phyloP scores from a whole-genome alignment of 2,797 vertebrate genomes.

The Molossus molossus region DNA sequence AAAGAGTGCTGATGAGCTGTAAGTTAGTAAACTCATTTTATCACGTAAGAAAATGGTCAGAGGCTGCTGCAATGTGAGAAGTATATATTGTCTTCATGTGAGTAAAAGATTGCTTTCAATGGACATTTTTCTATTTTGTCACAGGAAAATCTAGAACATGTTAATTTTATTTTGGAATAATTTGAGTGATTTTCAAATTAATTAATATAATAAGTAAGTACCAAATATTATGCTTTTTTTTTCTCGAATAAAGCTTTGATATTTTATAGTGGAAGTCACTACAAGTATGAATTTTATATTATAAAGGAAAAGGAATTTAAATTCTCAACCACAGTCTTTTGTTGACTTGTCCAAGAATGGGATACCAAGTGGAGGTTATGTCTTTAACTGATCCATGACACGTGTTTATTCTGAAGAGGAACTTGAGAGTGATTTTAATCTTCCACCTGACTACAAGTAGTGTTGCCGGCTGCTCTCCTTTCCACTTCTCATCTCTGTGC shows the following conservation, averaged over 20 bases:
- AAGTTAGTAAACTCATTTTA: not conserved
- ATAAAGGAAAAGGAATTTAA: not conserved
- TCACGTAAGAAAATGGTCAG: not conserved
- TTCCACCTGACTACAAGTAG: not conserved
- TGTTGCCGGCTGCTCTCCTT: not conserved
- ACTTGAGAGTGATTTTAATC: not conserved
- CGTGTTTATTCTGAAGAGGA: not conserved
- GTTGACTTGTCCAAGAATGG: not conserved
- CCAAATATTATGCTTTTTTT: conserved; percentile 18
- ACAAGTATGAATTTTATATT: not conserved
- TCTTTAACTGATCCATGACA: not conserved
- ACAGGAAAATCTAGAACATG: not conserved
- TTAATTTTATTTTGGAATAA: conserved; percentile 29
- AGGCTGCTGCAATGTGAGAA: not conserved
- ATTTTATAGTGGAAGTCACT: conserved; percentile 44
- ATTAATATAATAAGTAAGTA: conserved; percentile 26
- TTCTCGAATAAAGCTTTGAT: not conserved
- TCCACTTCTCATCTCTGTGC: not conserved
- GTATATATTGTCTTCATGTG: not conserved
- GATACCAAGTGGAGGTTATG: not conserved
- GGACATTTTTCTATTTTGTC: not conserved
- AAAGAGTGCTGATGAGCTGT: not conserved
- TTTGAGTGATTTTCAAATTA: conserved; percentile 28
- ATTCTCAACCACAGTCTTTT: not conserved
- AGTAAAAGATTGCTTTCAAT: conserved; percentile 10